Evolutionary conservation across 2,888 invertebrate species (phyloP).

Genomic region (Phrixothrix hirtus): DNA sequence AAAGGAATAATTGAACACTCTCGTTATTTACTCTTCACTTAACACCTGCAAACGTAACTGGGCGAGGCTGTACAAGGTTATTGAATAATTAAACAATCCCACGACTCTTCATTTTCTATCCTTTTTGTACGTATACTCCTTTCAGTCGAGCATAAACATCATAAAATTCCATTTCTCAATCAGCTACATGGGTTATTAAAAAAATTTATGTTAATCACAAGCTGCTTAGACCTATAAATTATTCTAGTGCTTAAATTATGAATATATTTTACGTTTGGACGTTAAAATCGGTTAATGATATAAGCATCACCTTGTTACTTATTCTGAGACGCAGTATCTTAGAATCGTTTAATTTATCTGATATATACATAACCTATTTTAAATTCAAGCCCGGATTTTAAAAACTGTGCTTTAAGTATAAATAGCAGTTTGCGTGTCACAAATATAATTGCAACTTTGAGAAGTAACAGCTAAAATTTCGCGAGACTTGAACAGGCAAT

Average conservation of each 20-base stretch:
- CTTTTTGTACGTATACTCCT: slow-evolving; percentile 3
- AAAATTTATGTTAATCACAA: neutral
- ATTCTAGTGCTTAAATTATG: neutral
- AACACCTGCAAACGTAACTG: slow-evolving; percentile 43
- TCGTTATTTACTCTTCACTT: slow-evolving; percentile 42
- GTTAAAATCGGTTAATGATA: too few species aligned
- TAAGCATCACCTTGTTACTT: too few species aligned
- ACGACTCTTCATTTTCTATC: slow-evolving; percentile 38
- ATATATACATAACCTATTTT: too few species aligned
- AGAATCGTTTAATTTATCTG: too few species aligned
- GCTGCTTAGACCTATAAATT: neutral
- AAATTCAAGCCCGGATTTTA: too few species aligned
- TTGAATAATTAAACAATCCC: slow-evolving; percentile 45
- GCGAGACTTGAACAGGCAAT: too few species aligned
- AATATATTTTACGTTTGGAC: too few species aligned
- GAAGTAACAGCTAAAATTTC: too few species aligned
- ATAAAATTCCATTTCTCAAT: slow-evolving; percentile 1
- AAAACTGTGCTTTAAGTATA: too few species aligned
- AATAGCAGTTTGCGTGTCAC: too few species aligned
- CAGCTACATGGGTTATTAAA: neutral
- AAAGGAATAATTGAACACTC: slow-evolving; percentile 3
- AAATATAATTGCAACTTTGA: too few species aligned
- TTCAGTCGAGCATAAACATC: slow-evolving; percentile 2
- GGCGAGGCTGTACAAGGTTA: slow-evolving; percentile 44
- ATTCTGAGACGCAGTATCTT: too few species aligned